Evolutionary conservation across 2,113 vertebrate genomes (phyloP), one percentile per base, ranked within the genome.

Genomic region (Pterophyllum scalare): DNA sequence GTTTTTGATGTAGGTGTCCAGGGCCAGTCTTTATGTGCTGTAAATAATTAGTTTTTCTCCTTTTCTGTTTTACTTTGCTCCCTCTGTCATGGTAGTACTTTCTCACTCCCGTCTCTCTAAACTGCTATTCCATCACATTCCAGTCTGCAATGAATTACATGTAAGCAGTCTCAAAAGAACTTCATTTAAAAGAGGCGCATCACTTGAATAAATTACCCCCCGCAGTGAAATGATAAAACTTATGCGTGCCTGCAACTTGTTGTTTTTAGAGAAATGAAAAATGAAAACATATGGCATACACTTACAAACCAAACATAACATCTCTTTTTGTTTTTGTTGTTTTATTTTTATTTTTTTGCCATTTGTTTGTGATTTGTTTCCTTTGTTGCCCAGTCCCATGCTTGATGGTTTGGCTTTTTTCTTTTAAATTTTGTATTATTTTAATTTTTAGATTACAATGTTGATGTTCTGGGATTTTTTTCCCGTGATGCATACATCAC

Each of bases 131-230:
- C 24, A 24, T 70, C 24, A 2, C 59, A 54, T 62, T 62, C 57
- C 52, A 64, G 46, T 43, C 75, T 89, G 81, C n/a, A 60, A 8
- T 14, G 1, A 87, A 85, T 87, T 28, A 82, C 70, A 76, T 0
- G 0, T 31, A 72, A 72, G 43, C 11, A 76, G 75, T 82, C 67
- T 76, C 40, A 52, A 58, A 28, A 77, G 0, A 81, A 31, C 9
- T 20, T 11, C 4, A 13, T 82, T 86, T 56, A 52, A 62, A 79
- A 35, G 35, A 31, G 52, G 65, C 65, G 43, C 17, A 81, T 52
- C 74, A 52, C 26, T 72, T 40, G 14, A 24, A 65, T 62, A 59
- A 72, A 77, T 72, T 28, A 57, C 61, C 75, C 75, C 67, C 38
- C 64, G 56, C 28, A 62, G 74, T 49, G 26, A 40, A 10, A 77